Conservation (phyloP, 2,888 invertebrate genomes). For the Agrotis segetum region DNA sequence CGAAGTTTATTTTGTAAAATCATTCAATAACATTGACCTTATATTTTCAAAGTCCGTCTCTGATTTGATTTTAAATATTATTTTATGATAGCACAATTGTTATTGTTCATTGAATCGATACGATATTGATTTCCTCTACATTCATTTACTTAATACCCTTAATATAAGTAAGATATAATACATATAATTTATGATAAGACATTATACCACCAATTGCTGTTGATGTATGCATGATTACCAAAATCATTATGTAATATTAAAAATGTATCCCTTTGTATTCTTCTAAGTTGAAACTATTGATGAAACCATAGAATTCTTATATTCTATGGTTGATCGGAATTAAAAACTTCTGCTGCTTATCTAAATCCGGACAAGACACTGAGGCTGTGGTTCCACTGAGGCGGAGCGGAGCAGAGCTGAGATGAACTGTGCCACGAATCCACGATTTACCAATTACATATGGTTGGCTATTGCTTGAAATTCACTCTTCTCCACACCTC, state of each 20-base stretch:
- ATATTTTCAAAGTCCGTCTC: neutral
- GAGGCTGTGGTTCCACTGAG: no score
- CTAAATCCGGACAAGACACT: no score
- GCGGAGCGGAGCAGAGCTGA: no score
- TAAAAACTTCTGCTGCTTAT: no score
- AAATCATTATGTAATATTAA: neutral
- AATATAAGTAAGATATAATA: conserved; percentile 25
- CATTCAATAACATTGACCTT: no score
- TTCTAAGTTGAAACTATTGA: neutral
- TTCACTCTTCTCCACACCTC: no score
- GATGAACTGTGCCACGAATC: no score
- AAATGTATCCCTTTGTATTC: neutral
- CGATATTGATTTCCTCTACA: conserved; percentile 31
- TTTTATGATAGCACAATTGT: conserved; percentile 20
- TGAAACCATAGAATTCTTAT: no score
- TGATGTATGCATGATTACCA: neutral
- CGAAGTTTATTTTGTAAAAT: neutral
- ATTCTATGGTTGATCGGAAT: no score
- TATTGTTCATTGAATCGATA: conserved; percentile 10
- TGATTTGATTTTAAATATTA: conserved; percentile 13
- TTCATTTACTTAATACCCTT: conserved; percentile 35
- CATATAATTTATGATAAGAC: conserved; percentile 16
- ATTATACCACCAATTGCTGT: neutral
- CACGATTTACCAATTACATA: no score
- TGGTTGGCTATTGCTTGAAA: no score